Evolutionary conservation across 2,888 invertebrate species (phyloP).

Genomic region (Polietes domitor): DNA sequence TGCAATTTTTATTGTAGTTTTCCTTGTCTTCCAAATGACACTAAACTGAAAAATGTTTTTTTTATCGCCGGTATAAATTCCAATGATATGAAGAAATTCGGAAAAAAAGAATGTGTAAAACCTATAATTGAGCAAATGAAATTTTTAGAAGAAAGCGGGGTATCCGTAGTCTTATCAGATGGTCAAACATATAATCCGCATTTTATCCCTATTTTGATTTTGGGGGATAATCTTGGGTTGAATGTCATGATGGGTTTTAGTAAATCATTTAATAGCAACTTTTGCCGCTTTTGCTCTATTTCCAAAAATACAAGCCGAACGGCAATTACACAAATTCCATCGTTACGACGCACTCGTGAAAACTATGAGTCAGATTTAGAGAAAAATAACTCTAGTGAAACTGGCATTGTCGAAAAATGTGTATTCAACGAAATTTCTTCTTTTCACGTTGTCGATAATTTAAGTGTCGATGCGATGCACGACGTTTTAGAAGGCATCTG

Average conservation of each 20-base stretch:
- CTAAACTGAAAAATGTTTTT: constrained; percentile 25
- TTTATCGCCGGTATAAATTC: constrained; percentile 1
- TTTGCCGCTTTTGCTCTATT: constrained; percentile 22
- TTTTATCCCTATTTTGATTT: constrained; percentile 24
- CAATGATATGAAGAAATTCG: neutral
- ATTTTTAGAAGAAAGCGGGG: neutral
- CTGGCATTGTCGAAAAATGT: constrained; percentile 26
- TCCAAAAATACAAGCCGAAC: constrained; percentile 2
- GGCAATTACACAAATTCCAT: neutral
- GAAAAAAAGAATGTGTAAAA: constrained; percentile 1
- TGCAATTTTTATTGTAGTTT: constrained; percentile 33
- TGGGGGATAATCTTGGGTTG: constrained; percentile 15
- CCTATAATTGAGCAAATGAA: constrained; percentile 26
- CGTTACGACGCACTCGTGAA: neutral
- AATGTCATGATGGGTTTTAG: constrained; percentile 16
- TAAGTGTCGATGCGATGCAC: constrained; percentile 31
- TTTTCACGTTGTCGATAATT: constrained; percentile 19
- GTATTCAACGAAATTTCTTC: constrained; percentile 14
- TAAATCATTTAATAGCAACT: neutral
- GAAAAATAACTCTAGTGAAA: neutral
- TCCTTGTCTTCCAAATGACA: constrained; percentile 2
- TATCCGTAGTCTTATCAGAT: neutral
- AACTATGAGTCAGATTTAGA: neutral
- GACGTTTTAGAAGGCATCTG: constrained; percentile 24
- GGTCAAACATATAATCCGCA: neutral